These are phyloP conservation scores for Trogon melanurus DNA, from an alignment of 2,113 vertebrate genomes.

Conservation along the genomic window DNA sequence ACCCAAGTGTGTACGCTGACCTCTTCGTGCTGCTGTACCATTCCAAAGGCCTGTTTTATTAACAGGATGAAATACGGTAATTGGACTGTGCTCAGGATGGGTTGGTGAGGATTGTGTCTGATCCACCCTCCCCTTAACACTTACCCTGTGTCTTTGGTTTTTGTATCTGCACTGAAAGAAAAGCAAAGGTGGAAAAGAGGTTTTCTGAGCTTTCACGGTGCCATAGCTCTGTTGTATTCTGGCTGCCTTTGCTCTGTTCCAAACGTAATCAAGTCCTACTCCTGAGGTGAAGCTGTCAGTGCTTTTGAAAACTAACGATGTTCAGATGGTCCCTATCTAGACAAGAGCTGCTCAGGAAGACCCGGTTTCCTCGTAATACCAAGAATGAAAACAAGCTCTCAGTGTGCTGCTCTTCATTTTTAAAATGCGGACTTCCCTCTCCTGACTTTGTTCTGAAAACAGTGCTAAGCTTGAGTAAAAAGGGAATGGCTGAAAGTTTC, in stretches of 20 bases:
- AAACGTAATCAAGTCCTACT: not conserved
- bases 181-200: not conserved
- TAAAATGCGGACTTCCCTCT: not conserved
- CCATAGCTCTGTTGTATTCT: not conserved
- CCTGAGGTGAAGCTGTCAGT: not conserved
- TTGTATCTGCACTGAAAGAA: not conserved
- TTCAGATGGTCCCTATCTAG: not conserved
- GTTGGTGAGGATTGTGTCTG: not conserved
- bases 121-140: not conserved
- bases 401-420: fast-evolving
- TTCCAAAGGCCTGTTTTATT: not conserved
- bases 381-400: not conserved
- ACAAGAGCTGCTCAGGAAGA: not conserved
- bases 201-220: fast-evolving
- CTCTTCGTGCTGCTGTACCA: not conserved
- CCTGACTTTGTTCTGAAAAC: not conserved
- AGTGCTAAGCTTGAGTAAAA: not conserved
- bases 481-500: not conserved
- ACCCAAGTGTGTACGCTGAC: not conserved
- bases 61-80: not conserved
- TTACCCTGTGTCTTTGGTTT: not conserved
- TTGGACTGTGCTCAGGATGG: not conserved
- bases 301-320: not conserved
- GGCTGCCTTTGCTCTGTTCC: not conserved
- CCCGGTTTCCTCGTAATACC: not conserved